A percentile compares a stretch with the other conserved stretches of the same genome.
Evolutionary conservation across 2,113 vertebrate species (phyloP).

Genomic region (human (Homo sapiens)): GRCh38 chr1:231818501-231819000

Average conservation of each 20-base stretch:
- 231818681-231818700: background rate
- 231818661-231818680: background rate
- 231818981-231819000: background rate
- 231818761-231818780: background rate
- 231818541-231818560: background rate
- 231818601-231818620: background rate
- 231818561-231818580: background rate
- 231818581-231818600: background rate
- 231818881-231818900: background rate
- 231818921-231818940: background rate
- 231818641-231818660: background rate
- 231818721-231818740: background rate
- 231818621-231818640: background rate
- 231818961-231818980: background rate
- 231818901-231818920: background rate
- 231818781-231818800: background rate
- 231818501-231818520: conserved; percentile 86
- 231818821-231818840: background rate
- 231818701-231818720: background rate
- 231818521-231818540: conserved; percentile 73
- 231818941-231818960: background rate
- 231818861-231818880: background rate
- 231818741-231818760: background rate
- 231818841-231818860: conserved; percentile 13
- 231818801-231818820: background rate